Evolutionary conservation across 1,140 invertebrate species (phyloP), one percentile per base, ranked within the genome.

Genomic region (Neodiprion virginianus): DNA sequence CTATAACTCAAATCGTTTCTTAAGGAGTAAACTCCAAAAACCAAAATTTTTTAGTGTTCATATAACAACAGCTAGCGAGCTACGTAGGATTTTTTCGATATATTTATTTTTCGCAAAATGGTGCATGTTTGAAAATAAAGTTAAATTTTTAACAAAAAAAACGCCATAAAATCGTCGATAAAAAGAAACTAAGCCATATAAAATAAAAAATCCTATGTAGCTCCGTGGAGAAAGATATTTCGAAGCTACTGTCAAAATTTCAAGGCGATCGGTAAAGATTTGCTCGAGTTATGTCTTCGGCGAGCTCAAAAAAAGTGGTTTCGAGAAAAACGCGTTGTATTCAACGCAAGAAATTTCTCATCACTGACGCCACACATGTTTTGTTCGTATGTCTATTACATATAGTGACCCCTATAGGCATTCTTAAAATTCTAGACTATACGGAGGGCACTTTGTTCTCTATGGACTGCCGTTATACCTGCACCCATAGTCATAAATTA

Each of bases 191-290:
- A 21, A 21, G 17, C 17, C 17, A 21, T 21, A 21, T 21, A 72
- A 47, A 72, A 69, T 47, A 76, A 72, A 75, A 75, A 75, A 75
- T 68, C 69, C 53, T 75, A 73, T 72, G 68, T 76, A 76, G 17
- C 23, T 73, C 72, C 17, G 0, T 68, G 67, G 61, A 76, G 10
- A 76, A 76, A 21, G 17, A 21, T 21, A 21, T 21, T 21, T 21
- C 17, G 17, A 21, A 21, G 17, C 17, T 21, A 21, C 40, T 17
- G 68, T 73, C 68, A 72, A 76, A 76, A 71, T 71, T 74, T 76
- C 68, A 69, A 49, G 50, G 70, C 49, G 61, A 71, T 73, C 68
- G 75, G 69, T 70, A 9, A 50, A 71, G 48, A 76, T 65, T 76
- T 76, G 68, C 40, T 66, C 68, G 71, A 75, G 74, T 73, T 75